phyloP scores from a whole-genome alignment of 2,888 invertebrate species.

The Odontocerum albicorne region DNA sequence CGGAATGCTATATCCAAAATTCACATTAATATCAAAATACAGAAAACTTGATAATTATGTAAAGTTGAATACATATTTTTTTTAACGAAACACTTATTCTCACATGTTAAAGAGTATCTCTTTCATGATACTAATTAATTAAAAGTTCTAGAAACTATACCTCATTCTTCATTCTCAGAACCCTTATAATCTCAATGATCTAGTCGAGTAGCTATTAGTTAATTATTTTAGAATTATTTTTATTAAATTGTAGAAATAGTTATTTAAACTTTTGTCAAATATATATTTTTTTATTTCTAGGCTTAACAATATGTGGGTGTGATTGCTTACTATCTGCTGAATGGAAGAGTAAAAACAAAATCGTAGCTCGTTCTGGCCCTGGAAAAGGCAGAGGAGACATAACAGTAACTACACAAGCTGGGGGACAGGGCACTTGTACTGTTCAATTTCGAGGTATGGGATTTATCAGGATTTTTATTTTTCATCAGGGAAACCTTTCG shows the following conservation, averaged over 20 bases:
- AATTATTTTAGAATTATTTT: neutral
- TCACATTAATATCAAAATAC: too few relatives aligned
- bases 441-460: constrained; percentile 78
- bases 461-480: too few relatives aligned
- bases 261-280: neutral
- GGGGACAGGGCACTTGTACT: constrained; percentile 85
- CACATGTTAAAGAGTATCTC: too few relatives aligned
- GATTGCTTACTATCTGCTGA: constrained; percentile 95
- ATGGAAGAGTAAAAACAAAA: constrained; percentile 98
- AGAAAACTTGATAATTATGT: too few relatives aligned
- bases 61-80: too few relatives aligned
- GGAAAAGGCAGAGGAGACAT: constrained; percentile 92
- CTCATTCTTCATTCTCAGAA: too few relatives aligned
- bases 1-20: too few relatives aligned
- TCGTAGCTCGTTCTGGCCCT: constrained; percentile 92
- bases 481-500: too few relatives aligned
- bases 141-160: too few relatives aligned
- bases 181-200: too few relatives aligned
- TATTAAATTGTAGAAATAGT: neutral
- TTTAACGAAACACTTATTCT: too few relatives aligned
- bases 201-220: neutral
- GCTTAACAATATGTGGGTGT: constrained; percentile 91
- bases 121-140: too few relatives aligned
- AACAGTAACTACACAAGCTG: constrained; percentile 82
- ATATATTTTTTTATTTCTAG: constrained; percentile 52